Percentiles rank a stretch among this genome's conserved stretches.
phyloP scores from a whole-genome alignment of 2,888 invertebrate species.

The Trichogramma dendrolimi region DNA sequence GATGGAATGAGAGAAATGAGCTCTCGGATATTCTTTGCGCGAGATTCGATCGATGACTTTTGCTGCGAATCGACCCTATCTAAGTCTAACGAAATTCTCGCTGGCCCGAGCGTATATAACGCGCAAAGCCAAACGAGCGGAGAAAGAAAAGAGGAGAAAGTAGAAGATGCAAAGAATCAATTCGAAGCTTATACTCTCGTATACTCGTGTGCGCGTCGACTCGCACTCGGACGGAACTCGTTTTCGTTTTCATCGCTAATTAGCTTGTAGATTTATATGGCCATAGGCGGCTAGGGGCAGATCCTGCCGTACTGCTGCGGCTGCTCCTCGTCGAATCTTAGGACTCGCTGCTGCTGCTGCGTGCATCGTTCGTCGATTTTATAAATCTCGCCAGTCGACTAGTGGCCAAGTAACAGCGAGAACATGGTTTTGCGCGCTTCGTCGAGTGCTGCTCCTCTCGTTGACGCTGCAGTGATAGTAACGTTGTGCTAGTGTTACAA shows the following conservation, averaged over 20 bases:
- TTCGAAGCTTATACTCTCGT: no score
- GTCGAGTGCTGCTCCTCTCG: no score
- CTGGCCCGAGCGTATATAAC: no score
- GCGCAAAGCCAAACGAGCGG: background rate
- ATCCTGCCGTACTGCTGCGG: background rate
- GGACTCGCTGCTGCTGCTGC: no score
- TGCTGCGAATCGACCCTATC: background rate
- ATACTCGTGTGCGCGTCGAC: no score
- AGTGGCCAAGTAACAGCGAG: no score
- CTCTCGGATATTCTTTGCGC: background rate
- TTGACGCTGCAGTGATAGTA: background rate
- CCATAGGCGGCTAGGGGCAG: constrained; percentile 27
- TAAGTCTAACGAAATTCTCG: no score
- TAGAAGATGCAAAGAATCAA: constrained; percentile 34
- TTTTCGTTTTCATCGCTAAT: constrained; percentile 55
- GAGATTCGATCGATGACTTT: constrained; percentile 10
- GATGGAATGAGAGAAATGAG: constrained; percentile 5
- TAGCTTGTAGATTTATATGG: constrained; percentile 37
- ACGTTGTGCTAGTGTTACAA: constrained; percentile 26
- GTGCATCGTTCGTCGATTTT: no score
- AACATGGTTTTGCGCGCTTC: no score
- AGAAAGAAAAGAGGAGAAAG: constrained; percentile 23
- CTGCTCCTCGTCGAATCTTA: no score
- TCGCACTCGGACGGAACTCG: constrained; percentile 45
- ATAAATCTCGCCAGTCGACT: no score